A percentile compares a stretch with the other conserved stretches of the same genome.
Conservation (phyloP, 2,888 invertebrate genomes). For the Aphidius colemani region DNA sequence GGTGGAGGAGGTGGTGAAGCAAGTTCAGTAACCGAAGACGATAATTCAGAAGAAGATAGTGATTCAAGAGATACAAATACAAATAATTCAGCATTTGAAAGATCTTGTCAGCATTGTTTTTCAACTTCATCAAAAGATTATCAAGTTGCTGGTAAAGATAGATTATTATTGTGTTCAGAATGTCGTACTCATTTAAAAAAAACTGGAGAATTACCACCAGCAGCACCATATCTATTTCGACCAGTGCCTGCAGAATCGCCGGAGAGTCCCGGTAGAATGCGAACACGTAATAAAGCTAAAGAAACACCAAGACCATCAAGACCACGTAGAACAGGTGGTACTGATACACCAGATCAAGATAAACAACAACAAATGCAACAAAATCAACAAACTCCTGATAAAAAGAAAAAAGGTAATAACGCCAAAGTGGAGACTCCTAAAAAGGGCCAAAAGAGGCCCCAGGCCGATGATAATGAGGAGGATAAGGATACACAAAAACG, state of each 20-base stretch:
- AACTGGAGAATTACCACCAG: conserved; percentile 73
- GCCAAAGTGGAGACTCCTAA: conserved; percentile 55
- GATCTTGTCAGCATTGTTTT: conserved; percentile 75
- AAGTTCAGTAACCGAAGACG: conserved; percentile 82
- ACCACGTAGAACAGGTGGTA: conserved; percentile 66
- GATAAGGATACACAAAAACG: conserved; percentile 66
- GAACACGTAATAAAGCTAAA: conserved; percentile 81
- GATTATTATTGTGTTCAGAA: conserved; percentile 73
- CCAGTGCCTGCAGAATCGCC: conserved; percentile 66
- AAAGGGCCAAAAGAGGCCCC: conserved; percentile 66
- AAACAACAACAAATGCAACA: conserved; percentile 49
- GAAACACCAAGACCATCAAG: conserved; percentile 64
- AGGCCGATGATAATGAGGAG: conserved; percentile 65
- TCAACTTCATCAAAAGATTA: conserved; percentile 65
- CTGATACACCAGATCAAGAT: conserved; percentile 65
- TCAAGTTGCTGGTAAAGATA: conserved; percentile 74
- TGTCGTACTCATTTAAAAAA: conserved; percentile 78
- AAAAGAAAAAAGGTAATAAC: conserved; percentile 45
- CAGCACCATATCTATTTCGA: conserved; percentile 64
- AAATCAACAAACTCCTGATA: conserved; percentile 60
- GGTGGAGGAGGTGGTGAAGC: conserved; percentile 63
- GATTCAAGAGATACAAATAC: conserved; percentile 81
- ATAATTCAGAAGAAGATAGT: conserved; percentile 94
- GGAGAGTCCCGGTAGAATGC: conserved; percentile 87
- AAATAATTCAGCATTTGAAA: conserved; percentile 55